Percentiles rank a stretch among this genome's conserved stretches.
These are phyloP conservation scores for Ptilonorhynchus violaceus DNA, from an alignment of 2,113 vertebrate genomes.

Conservation along the genomic window DNA sequence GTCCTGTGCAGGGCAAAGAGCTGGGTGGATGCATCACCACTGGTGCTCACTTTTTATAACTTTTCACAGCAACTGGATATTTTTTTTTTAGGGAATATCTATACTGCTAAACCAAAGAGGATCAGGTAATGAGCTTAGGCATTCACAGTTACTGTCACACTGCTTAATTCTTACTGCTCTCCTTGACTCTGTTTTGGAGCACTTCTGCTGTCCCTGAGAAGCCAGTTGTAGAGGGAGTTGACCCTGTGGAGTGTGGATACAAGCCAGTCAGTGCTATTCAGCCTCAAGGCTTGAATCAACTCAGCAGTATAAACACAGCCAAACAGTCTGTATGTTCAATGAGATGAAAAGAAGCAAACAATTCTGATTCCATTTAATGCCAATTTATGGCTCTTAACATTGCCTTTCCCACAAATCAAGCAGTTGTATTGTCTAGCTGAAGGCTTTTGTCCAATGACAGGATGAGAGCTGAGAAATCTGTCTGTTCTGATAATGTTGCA, in stretches of 20 bases:
- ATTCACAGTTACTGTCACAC: neutral
- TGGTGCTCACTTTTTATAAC: neutral
- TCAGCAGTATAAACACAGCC: slow-evolving; percentile 36
- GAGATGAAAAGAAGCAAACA: slow-evolving; percentile 44
- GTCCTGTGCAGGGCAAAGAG: neutral
- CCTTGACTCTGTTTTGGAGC: neutral
- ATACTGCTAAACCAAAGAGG: neutral
- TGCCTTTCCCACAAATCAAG: neutral
- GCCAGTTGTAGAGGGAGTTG: neutral
- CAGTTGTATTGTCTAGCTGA: neutral
- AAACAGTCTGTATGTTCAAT: slow-evolving; percentile 11
- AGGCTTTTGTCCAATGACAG: neutral
- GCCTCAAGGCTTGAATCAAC: slow-evolving; percentile 33
- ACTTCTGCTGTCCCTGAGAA: neutral
- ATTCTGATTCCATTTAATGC: slow-evolving; percentile 9
- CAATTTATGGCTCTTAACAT: neutral
- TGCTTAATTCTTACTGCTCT: neutral
- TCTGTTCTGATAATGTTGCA: neutral
- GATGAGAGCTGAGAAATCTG: neutral
- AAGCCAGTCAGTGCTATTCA: slow-evolving; percentile 23
- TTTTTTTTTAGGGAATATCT: neutral
- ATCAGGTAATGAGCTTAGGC: neutral
- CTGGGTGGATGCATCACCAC: rapidly evolving
- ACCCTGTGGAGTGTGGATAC: neutral
- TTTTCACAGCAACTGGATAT: neutral